phyloP scores from a whole-genome alignment of 1,140 invertebrate species.

The Asbolus verrucosus region DNA sequence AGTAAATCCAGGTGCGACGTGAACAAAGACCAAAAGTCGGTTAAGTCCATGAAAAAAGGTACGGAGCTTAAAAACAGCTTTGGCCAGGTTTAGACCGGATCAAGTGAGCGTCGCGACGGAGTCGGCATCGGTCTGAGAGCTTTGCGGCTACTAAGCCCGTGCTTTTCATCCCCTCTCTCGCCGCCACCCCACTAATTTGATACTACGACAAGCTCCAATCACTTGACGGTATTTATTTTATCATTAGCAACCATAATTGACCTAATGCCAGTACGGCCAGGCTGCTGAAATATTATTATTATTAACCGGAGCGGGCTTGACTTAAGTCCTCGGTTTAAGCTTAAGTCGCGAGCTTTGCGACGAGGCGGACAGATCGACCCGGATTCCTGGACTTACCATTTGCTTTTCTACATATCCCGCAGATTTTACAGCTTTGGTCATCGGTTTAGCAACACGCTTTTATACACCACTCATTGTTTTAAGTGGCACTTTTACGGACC shows the following conservation, averaged over 20 bases:
- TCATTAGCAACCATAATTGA: slow-evolving; percentile 51
- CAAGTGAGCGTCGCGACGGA: slow-evolving; percentile 61
- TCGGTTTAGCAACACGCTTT: not conserved
- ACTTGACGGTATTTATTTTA: slow-evolving; percentile 53
- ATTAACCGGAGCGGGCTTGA: slow-evolving; percentile 25
- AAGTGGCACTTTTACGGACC: not conserved
- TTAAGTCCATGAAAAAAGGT: slow-evolving; percentile 63
- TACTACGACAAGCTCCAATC: slow-evolving; percentile 53
- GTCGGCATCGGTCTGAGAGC: slow-evolving; percentile 62
- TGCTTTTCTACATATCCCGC: slow-evolving; percentile 53
- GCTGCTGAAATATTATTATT: slow-evolving; percentile 22
- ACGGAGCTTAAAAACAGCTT: slow-evolving; percentile 64
- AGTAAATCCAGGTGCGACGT: slow-evolving; percentile 63
- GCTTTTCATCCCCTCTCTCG: slow-evolving; percentile 53
- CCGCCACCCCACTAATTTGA: slow-evolving; percentile 54
- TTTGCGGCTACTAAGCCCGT: slow-evolving; percentile 63
- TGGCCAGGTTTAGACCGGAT: slow-evolving; percentile 64
- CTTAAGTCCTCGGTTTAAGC: slow-evolving; percentile 40
- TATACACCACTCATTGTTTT: slow-evolving; percentile 18
- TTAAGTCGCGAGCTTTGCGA: slow-evolving; percentile 45
- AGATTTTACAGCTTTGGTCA: slow-evolving; percentile 31
- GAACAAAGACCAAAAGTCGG: slow-evolving; percentile 63
- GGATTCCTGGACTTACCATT: slow-evolving; percentile 45
- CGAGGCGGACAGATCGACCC: slow-evolving; percentile 42
- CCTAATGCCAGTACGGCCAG: too few relatives aligned